Evolutionary conservation across 2,113 vertebrate genomes (phyloP).

Genomic region (Hippocampus comes): DNA sequence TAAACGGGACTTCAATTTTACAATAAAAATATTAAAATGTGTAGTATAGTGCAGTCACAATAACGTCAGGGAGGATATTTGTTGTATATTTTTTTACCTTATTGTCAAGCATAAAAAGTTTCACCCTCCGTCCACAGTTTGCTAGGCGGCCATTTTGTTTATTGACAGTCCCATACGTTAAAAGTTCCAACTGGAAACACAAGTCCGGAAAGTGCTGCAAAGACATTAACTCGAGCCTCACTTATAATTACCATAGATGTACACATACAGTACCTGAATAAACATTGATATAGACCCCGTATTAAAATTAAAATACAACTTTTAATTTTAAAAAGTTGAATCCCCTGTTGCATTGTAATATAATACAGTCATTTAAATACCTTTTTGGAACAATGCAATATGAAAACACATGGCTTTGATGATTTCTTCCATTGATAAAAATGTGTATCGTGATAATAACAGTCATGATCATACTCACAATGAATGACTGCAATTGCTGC

Average conservation of each 20-base stretch:
- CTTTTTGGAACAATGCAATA: neutral
- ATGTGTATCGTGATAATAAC: neutral
- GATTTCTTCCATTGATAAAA: neutral
- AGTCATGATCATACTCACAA: constrained; percentile 32
- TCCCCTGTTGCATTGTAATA: no score
- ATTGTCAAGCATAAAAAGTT: neutral
- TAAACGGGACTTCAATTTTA: neutral
- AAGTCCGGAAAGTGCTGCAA: neutral
- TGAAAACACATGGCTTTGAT: neutral
- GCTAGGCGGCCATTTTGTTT: constrained; percentile 51
- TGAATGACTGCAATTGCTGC: neutral
- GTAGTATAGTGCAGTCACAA: no score
- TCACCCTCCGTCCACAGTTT: constrained; percentile 8
- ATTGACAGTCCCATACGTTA: constrained; percentile 55
- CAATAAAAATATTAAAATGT: neutral
- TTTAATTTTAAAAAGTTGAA: no score
- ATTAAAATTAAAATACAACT: neutral
- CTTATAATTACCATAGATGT: neutral
- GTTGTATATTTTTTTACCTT: constrained; percentile 17
- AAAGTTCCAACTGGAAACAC: constrained; percentile 49
- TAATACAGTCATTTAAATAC: neutral
- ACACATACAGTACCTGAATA: neutral
- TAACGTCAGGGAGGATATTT: no score
- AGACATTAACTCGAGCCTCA: neutral
- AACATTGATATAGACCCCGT: neutral